Evolutionary conservation across 2,888 invertebrate genomes (phyloP), one percentile per base, ranked within the genome.

Genomic region (Sycophila texana): DNA sequence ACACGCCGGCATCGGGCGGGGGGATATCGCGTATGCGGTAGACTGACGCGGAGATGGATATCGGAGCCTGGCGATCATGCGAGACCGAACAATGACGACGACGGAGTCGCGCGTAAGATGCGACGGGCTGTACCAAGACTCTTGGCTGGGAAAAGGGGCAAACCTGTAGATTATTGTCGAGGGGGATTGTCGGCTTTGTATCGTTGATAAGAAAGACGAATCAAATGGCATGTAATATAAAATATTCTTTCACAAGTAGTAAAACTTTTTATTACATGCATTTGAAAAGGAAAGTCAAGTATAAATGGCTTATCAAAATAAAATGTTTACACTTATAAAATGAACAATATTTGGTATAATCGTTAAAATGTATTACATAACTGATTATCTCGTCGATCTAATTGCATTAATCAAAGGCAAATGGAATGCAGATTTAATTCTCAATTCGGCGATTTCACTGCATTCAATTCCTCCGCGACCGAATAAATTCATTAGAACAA

Each of bases 21-120:
- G 63, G 39, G 39, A 18, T 63, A 63, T 63, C 63, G 4, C 39
- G 18, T 39, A 47, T 7, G 66, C 57, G 30, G 47, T 66, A 67
- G 65, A 74, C 55, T 22, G 77, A 65, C 39, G 47, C 18, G 66
- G 61, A 80, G 70, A 58, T 60, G 57, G 51, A 49, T 67, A 70
- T 61, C 55, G 30, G 39, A 39, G 1, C 20, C 10, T 10, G 16
- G 47, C 22, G 61, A 63, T 74, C 20, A 55, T 70, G 49, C 20
- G 53, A 20, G 57, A 18, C n/a, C 39, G n/a, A 67, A 26, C 63
- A 55, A 74, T 68, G 57, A 74, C 26, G 20, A 30, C 39, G 39
- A 26, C 39, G 39, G 26, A 63, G 20, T 22, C 20, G 18, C 13
- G 4, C n/a, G 14, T 13, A 51, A 60, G 78, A 70, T 18, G 58